Evolutionary conservation across 1,140 invertebrate genomes (phyloP), one percentile per base, ranked within the genome.

Genomic region (Drosophila kohkoa): DNA sequence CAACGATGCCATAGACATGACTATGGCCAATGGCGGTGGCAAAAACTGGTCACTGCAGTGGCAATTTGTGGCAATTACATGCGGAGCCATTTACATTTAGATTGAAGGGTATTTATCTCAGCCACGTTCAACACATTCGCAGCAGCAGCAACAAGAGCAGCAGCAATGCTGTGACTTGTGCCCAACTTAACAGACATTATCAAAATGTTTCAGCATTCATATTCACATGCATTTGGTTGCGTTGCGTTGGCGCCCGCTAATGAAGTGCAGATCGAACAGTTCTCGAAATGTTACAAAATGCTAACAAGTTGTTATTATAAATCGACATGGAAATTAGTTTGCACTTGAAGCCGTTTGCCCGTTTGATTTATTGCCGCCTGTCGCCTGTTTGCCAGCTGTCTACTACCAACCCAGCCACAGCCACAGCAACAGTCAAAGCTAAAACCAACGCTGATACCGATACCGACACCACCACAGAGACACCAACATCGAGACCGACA

Each of bases 41-140:
- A 73, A 77, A 89, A 89, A 89, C 85, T 89, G 85, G 86, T 89
- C 86, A 89, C 86, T 90, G 86, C 86, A 90, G 86, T 90, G 86
- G 86, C 86, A 90, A 90, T 90, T 90, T 89, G 86, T 90, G 86
- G 86, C 86, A 90, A 90, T 90, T 90, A 90, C 86, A 89, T 90
- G 86, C 86, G 86, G 86, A 90, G 81, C 86, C 86, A 90, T 90
- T 90, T 90, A 90, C 86, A 90, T 90, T 90, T 90, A 90, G 86
- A 90, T 90, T 90, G 86, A 90, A 90, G 86, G 86, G 86, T 90
- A 90, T 90, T 89, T 89, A 89, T 89, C 85, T 90, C 66, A 65
- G 69, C 70, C 52, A 41, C 32, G 71, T 68, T 69, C 20, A 25
- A 49, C 60, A 58, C 43, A 64, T 60, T 66, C 13, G 32, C 60